Base-by-base conservation (phyloP, 2,888 invertebrate species). In the Euplagia quadripunctaria region DNA sequence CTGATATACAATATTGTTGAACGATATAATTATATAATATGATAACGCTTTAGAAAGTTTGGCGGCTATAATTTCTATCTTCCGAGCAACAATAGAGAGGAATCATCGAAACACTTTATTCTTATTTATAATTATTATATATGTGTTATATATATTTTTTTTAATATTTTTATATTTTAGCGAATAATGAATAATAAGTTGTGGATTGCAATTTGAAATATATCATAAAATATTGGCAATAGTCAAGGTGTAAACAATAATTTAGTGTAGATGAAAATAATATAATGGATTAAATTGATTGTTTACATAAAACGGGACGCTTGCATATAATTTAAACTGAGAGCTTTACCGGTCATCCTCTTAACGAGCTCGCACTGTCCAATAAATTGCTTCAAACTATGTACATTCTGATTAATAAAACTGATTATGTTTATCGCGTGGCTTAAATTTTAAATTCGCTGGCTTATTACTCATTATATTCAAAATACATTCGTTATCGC, bases 331-430 rank as follows among this genome's bases (percentile, higher is more conserved):
- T 92, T 92, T 93, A 87, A 91, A 88, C 85, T 75, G 85, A 88
- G 87, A 89, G 92, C 90, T 92, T 93, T 91, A 87, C 83, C 87
- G 87, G 85, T 91, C 90, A 94, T 93, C 92, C 94, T 89, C 90
- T 89, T 93, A 92, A 93, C 90, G 91, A 92, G 91, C 87, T 91
- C 85, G 76, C 86, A 87, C 88, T 91, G 90, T 91, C 91, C 90
- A 89, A 93, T 93, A 93, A 93, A 94, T 93, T 91, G 87, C 89
- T 90, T 88, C 84, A 86, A 90, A 90, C 90, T 91, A 90, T 89
- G 88, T 88, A 87, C 86, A 89, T 91, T 92, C 88, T 91, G 91
- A 93, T 93, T 92, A 91, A 91, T 92, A 93, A 90, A 91, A 91
- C 88, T 90, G 90, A 91, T 92, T 90, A 91, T 90, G 87, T 90